Percentiles rank a stretch among this genome's conserved stretches.
These are phyloP conservation scores for Enteromius radiatus DNA, from an alignment of 2,797 vertebrate species.

Conservation along the genomic window DNA sequence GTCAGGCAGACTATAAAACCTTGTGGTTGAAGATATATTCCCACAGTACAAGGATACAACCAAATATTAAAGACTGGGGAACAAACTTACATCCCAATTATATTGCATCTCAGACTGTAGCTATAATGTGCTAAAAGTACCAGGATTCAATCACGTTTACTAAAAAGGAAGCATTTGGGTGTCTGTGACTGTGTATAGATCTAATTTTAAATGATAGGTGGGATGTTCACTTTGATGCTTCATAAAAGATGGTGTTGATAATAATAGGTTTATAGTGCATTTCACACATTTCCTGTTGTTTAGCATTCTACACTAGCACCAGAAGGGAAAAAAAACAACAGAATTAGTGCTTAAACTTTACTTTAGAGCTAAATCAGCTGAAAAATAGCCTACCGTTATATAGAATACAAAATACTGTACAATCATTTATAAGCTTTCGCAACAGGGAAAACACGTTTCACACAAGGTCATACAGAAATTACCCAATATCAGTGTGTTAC, in stretches of 20 bases:
- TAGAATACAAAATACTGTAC: neutral
- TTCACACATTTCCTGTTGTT: neutral
- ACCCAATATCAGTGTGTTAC: neutral
- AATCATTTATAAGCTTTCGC: neutral
- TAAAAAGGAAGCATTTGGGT: neutral
- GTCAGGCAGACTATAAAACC: slow-evolving; percentile 43
- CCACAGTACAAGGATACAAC: neutral
- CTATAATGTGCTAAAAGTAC: neutral
- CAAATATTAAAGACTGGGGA: neutral
- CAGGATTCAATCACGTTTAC: neutral
- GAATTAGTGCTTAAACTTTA: neutral
- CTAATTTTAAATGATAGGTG: neutral
- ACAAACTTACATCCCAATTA: neutral
- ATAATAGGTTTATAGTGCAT: neutral
- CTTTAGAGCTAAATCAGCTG: no score
- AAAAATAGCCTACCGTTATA: neutral
- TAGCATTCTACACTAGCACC: neutral
- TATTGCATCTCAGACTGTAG: neutral
- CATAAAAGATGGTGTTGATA: neutral
- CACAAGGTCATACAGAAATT: neutral
- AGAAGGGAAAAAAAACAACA: neutral
- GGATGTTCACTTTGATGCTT: neutral
- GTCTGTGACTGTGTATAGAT: neutral
- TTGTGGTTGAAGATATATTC: slow-evolving; percentile 46
- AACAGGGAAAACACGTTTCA: neutral